These are phyloP conservation scores for Oxyruncus cristatus DNA, from an alignment of 2,113 vertebrate species.

Conservation along the genomic window DNA sequence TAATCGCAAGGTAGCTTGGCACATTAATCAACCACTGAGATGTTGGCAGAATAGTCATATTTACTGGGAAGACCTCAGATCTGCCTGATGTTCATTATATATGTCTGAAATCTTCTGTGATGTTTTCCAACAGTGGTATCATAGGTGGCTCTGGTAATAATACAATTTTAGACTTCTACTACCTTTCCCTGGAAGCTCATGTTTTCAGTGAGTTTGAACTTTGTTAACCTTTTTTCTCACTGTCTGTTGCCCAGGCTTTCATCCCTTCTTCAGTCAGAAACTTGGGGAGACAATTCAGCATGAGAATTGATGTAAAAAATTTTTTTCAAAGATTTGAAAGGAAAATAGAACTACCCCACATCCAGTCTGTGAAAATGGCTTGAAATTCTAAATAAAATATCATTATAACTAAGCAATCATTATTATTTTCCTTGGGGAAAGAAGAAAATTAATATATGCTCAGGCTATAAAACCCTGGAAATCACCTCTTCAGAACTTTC, in stretches of 20 bases:
- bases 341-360: neutral
- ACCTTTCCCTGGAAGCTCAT: neutral
- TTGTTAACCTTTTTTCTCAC: neutral
- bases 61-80: neutral
- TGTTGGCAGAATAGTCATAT: neutral
- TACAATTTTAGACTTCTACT: neutral
- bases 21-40: neutral
- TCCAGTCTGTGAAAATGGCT: neutral
- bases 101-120: neutral
- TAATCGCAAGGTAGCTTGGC: neutral
- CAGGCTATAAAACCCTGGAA: neutral
- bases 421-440: neutral
- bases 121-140: neutral
- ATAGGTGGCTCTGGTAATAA: neutral
- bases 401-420: neutral
- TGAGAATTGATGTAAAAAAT: neutral
- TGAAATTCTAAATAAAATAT: neutral
- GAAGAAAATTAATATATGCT: neutral
- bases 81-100: rapidly evolving
- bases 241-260: neutral
- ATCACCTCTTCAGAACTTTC: neutral
- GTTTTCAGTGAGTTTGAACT: neutral
- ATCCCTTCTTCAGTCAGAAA: neutral
- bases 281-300: neutral
- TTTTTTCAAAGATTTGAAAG: neutral